These are phyloP conservation scores for Morpho deidamia DNA, from an alignment of 2,888 invertebrate species.

Conservation along the genomic window DNA sequence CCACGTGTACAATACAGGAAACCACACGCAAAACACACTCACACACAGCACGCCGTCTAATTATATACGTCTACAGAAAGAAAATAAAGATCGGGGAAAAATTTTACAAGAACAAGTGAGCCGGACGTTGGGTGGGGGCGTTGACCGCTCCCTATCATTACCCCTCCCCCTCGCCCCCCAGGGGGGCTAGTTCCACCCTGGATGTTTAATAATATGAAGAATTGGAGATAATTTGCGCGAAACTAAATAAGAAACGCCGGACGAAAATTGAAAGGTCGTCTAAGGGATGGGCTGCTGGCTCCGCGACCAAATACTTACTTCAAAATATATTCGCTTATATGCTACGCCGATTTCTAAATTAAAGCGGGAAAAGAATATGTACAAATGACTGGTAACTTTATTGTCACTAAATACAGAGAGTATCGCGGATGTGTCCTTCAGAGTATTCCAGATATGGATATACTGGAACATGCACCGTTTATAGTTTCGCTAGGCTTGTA, in stretches of 20 bases:
- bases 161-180: constrained; percentile 43
- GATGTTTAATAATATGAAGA: constrained; percentile 79
- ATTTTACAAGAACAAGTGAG: constrained; percentile 77
- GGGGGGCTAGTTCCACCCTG: constrained; percentile 68
- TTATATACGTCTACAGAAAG: constrained; percentile 74
- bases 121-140: constrained; percentile 55
- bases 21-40: constrained; percentile 28
- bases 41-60: constrained; percentile 46
- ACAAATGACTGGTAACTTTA: no score
- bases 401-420: no score
- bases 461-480: no score
- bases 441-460: no score
- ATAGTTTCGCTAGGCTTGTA: no score
- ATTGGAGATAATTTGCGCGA: constrained; percentile 79
- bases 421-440: no score
- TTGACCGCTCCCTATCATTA: constrained; percentile 75
- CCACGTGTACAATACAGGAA: constrained; percentile 32
- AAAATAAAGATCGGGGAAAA: constrained; percentile 79
- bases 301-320: no score
- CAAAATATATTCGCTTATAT: no score
- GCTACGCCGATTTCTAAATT: no score
- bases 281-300: constrained; percentile 16
- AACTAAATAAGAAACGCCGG: constrained; percentile 77
- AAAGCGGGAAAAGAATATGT: no score
- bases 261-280: constrained; percentile 74